Evolutionary conservation across 1,140 invertebrate genomes (phyloP).

Genomic region (Amphibalanus amphitrite): DNA sequence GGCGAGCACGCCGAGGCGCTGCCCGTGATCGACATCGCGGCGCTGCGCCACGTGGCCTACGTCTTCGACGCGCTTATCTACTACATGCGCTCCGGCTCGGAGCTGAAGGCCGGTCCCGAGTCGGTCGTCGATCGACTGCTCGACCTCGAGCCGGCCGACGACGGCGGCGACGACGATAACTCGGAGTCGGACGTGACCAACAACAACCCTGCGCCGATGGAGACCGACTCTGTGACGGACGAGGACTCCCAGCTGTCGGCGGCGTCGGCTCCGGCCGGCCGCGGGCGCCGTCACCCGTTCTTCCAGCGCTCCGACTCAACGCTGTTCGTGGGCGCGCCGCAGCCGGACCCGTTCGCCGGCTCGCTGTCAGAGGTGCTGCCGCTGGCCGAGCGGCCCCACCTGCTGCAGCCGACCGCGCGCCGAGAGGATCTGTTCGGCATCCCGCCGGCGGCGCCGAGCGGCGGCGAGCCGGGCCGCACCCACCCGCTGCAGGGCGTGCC

Average conservation of each 20-base stretch:
- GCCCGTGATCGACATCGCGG: constrained; percentile 82
- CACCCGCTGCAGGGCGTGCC: constrained; percentile 24
- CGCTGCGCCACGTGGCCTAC: constrained; percentile 86
- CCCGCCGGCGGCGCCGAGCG: constrained; percentile 26
- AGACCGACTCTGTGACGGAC: constrained; percentile 7
- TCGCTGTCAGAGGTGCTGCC: constrained; percentile 46
- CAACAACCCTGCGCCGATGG: constrained; percentile 2
- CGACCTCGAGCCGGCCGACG: constrained; percentile 2
- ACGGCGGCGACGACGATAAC: background rate
- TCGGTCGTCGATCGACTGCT: background rate
- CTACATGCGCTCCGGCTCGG: constrained; percentile 61
- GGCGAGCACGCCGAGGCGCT: constrained; percentile 88
- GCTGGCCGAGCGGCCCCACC: constrained; percentile 86
- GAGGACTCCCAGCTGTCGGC: background rate
- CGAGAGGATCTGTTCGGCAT: constrained; percentile 90
- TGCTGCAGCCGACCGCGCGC: constrained; percentile 82
- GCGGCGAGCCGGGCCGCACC: constrained; percentile 44
- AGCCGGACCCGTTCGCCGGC: constrained; percentile 72
- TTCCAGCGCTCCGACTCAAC: constrained; percentile 92
- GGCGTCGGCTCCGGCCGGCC: constrained; percentile 13
- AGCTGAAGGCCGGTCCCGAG: background rate
- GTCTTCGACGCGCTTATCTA: constrained; percentile 92
- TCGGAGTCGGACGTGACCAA: constrained; percentile 4
- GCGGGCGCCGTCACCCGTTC: constrained; percentile 63
- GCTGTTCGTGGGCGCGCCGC: constrained; percentile 80